Evolutionary conservation across 2,888 invertebrate genomes (phyloP), one percentile per base, ranked within the genome.

Genomic region (Orthonevra nobilis): DNA sequence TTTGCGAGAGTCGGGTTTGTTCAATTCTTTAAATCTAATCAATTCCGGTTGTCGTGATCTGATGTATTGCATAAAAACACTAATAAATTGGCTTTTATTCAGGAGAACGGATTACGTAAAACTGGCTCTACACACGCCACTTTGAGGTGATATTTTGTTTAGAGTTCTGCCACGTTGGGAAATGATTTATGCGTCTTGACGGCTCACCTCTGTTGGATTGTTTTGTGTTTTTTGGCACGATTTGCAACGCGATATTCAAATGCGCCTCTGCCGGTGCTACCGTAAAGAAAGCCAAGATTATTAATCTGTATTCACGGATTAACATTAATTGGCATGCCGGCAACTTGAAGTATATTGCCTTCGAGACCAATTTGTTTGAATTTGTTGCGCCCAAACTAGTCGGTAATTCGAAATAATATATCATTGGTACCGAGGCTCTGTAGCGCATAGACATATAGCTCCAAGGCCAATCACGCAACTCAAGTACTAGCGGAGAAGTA

Each of bases 41-140:
- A 74, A 54, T 28, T 26, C 46, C 52, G 19, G 44, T 52, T 70
- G 70, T 66, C 64, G 60, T 34, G 20, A 34, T 40, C 36, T 61
- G 38, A 54, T 60, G 70, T 70, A 77, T 64, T 58, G 64, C 44
- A 32, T 48, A 60, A 36, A 66, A 70, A 64, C 58, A 60, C 56
- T 32, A 23, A 58, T 64, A 70, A 77, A 60, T 70, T 60, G 46
- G 44, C 34, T 28, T 50, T 61, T 42, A 36, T 46, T 32, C 42
- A 30, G 50, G 32, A 60, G 69, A 60, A 58, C 30, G 12, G 30
- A 44, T 74, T 58, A 40, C 30, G 14, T 40, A 30, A 38, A 69
- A 69, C 36, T 36, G 30, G 56, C 48, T 32, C 30, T 56, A 68
- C 12, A 69, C 61, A 75, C 56, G 63, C 63, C 50, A 75, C 6